These are phyloP conservation scores for Epinephelus coioides DNA, from an alignment of 2,797 vertebrate species.

Conservation along the genomic window DNA sequence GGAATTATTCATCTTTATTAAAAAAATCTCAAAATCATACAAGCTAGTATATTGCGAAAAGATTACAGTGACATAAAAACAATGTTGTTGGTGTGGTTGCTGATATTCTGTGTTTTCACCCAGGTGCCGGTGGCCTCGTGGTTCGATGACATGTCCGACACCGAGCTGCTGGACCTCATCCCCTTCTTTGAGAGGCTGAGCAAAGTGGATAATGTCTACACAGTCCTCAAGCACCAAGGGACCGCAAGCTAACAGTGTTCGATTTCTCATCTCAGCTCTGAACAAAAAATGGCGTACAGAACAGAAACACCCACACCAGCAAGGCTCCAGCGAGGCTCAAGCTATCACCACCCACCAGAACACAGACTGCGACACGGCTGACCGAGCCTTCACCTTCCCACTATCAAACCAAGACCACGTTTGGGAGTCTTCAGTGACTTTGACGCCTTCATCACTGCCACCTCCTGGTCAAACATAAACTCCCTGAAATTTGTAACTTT, in stretches of 20 bases:
- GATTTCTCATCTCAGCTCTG: conserved; percentile 35
- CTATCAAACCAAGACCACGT: background rate
- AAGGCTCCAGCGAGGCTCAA: conserved; percentile 42
- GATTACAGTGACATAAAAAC: background rate
- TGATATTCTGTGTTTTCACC: background rate
- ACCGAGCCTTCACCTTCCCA: conserved; percentile 39
- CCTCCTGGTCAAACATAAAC: conserved; percentile 53
- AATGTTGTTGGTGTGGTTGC: background rate
- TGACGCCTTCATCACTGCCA: conserved; percentile 42
- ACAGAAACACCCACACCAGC: conserved; percentile 33
- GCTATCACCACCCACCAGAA: conserved; percentile 45
- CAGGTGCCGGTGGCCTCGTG: conserved; percentile 96
- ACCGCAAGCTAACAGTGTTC: conserved; percentile 89
- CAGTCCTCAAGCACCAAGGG: conserved; percentile 95
- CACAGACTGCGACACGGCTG: conserved; percentile 37
- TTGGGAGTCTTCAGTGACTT: conserved; percentile 5
- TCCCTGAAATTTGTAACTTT: conserved; percentile 22
- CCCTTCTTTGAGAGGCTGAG: conserved; percentile 97
- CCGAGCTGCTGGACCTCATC: conserved; percentile 95
- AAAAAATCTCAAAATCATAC: no score
- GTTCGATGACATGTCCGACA: conserved; percentile 98
- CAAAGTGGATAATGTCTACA: conserved; percentile 94
- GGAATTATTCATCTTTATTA: no score
- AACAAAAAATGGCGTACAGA: conserved; percentile 41
- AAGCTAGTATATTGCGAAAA: background rate